Conservation (phyloP, 2,797 vertebrate species). For the Sebastes vulpes region DNA sequence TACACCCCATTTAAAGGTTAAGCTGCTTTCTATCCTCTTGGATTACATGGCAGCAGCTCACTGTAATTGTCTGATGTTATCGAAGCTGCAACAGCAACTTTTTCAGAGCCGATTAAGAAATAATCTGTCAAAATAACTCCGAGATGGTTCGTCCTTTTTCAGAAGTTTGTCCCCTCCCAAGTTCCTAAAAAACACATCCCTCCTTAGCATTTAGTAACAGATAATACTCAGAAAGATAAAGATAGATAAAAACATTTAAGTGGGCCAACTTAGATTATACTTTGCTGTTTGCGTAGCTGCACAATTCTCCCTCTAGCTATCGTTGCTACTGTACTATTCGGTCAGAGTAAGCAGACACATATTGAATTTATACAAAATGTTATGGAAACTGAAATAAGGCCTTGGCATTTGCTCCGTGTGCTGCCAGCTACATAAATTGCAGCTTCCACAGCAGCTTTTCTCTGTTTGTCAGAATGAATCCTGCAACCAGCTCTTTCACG, state of each 20-base stretch:
- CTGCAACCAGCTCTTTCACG: background rate
- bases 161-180: slow-evolving; percentile 24
- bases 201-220: slow-evolving; percentile 19
- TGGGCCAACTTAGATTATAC: slow-evolving; percentile 1
- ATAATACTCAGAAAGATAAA: slow-evolving; percentile 36
- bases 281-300: slow-evolving; percentile 37
- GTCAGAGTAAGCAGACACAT: background rate
- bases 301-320: slow-evolving; percentile 5
- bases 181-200: slow-evolving; percentile 4
- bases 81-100: slow-evolving; percentile 45
- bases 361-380: slow-evolving; percentile 17
- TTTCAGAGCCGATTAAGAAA: slow-evolving; percentile 15
- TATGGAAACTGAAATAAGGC: background rate
- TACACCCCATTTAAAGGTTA: slow-evolving; percentile 26
- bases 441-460: slow-evolving; percentile 9
- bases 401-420: background rate
- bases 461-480: slow-evolving; percentile 20
- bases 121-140: slow-evolving; percentile 35
- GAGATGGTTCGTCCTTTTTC: slow-evolving; percentile 17
- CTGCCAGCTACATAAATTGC: slow-evolving; percentile 5
- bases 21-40: slow-evolving; percentile 31
- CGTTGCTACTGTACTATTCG: background rate
- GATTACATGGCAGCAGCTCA: slow-evolving; percentile 44
- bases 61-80: slow-evolving; percentile 68
- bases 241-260: slow-evolving; percentile 30